Evolutionary conservation across 2,797 vertebrate genomes (phyloP), one percentile per base, ranked within the genome.

Genomic region (Hippopotamyrus pictus): DNA sequence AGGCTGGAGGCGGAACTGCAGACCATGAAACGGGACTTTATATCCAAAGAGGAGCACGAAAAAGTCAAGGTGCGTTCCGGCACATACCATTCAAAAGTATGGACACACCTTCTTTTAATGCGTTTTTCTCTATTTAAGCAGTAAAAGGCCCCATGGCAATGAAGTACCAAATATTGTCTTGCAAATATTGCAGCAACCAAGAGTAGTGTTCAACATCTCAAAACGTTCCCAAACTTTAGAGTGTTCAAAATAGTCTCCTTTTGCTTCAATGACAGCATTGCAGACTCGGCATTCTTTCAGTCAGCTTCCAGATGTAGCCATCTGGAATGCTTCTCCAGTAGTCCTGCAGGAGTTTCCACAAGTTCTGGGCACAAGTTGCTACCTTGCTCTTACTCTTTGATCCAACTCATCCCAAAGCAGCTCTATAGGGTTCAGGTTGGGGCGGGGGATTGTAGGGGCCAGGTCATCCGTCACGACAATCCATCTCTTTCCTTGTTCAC

Each of bases 41-140:
- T 96, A 73, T 90, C 94, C 22, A 96, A 92, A 92, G 96, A 97
- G 91, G 94, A 94, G 22, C 96, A 97, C 41, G 94, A 96, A 57
- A 96, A 93, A 88, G 87, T 95, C 62, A 95, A 94, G 95, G 96
- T 96, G 88, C 91, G 92, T 37, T 22, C 48, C 3, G 22, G 82
- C 44, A 85, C 1, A 14, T 76, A 19, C 65, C 19, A 84, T 9
- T 44, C 41, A 84, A 84, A 25, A 73, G 4, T 37, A 14, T 73
- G 65, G 29, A 5, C 65, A 73, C 65, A 73, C 11, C 65, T 37
- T 33, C 29, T 17, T 73, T 73, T 73, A 37, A 73, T 73, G 65
- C 65, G 17, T 37, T 73, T 37, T 11, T 37, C 29, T 73, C 65
- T 73, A 29, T 14, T 19, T 54, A 59, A 59, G n/a, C 54, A 33